Conservation (phyloP, 2,888 invertebrate genomes). For the Papilio protenor region DNA sequence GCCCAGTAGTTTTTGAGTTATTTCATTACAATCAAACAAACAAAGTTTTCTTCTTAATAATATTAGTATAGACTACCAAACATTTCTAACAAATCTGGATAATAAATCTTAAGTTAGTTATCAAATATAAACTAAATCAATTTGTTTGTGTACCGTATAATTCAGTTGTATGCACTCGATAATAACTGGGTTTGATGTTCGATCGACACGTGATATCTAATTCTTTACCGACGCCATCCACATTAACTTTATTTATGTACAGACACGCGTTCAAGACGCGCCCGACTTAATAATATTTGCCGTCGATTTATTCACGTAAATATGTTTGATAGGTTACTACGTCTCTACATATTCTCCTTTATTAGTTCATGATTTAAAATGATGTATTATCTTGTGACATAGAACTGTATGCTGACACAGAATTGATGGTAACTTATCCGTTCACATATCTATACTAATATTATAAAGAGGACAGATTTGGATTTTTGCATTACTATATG, state of each 20-base stretch:
- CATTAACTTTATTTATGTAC: constrained; percentile 40
- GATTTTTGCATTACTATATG: too few relatives aligned
- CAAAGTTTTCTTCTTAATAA: too few relatives aligned
- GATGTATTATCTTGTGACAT: constrained; percentile 25
- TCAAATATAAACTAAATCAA: not conserved
- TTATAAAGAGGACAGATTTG: too few relatives aligned
- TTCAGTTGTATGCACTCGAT: not conserved
- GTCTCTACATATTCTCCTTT: constrained; percentile 29
- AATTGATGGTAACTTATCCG: not conserved
- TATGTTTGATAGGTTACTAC: constrained; percentile 37
- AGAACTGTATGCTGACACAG: not conserved
- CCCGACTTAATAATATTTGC: constrained; percentile 40
- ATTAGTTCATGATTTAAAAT: constrained; percentile 35
- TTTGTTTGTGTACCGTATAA: not conserved
- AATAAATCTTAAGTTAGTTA: not conserved
- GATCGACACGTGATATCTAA: constrained; percentile 35
- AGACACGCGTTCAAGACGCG: constrained; percentile 42
- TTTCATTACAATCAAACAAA: too few relatives aligned
- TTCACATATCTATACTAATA: not conserved
- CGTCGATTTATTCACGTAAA: constrained; percentile 41
- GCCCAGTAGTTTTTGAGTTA: too few relatives aligned
- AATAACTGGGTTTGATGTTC: not conserved
- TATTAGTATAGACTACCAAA: too few relatives aligned
- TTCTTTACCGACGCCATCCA: constrained; percentile 31
- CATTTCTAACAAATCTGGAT: too few relatives aligned